Conservation (phyloP, 2,888 invertebrate genomes). For the Laothoe populi region DNA sequence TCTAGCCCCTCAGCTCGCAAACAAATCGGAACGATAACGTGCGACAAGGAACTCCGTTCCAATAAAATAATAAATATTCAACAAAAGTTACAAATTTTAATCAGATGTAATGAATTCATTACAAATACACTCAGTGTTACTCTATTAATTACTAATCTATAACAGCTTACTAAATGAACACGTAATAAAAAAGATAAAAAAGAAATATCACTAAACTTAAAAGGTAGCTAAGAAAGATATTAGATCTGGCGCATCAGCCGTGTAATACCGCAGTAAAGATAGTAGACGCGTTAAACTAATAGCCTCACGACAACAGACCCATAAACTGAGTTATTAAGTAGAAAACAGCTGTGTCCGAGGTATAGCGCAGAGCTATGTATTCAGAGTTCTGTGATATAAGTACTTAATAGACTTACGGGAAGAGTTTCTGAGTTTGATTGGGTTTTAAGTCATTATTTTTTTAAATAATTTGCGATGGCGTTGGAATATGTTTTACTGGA, state of each 20-base stretch:
- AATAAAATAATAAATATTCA: no score
- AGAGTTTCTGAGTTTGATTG: no score
- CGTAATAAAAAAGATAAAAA: slow-evolving; percentile 7
- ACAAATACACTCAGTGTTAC: neutral
- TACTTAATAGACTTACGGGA: neutral
- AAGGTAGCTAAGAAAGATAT: slow-evolving; percentile 27
- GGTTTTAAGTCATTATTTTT: no score
- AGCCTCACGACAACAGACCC: slow-evolving; percentile 45
- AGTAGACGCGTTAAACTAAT: slow-evolving; percentile 40
- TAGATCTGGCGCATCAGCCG: slow-evolving; percentile 28
- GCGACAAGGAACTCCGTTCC: no score
- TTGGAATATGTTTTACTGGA: no score
- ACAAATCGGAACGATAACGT: no score
- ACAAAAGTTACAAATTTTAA: no score
- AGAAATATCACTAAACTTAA: slow-evolving; percentile 15
- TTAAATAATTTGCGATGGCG: no score
- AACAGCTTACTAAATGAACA: neutral
- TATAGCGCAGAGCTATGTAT: neutral
- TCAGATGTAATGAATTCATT: no score
- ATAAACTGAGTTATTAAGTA: slow-evolving; percentile 57
- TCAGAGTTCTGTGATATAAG: neutral
- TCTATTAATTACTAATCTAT: neutral
- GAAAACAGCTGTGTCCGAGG: slow-evolving; percentile 50
- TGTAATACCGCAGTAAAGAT: slow-evolving; percentile 30
- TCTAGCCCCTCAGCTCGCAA: no score